Evolutionary conservation across 2,797 vertebrate species (phyloP), one percentile per base, ranked within the genome.

Genomic region (Setipinna tenuifilis): DNA sequence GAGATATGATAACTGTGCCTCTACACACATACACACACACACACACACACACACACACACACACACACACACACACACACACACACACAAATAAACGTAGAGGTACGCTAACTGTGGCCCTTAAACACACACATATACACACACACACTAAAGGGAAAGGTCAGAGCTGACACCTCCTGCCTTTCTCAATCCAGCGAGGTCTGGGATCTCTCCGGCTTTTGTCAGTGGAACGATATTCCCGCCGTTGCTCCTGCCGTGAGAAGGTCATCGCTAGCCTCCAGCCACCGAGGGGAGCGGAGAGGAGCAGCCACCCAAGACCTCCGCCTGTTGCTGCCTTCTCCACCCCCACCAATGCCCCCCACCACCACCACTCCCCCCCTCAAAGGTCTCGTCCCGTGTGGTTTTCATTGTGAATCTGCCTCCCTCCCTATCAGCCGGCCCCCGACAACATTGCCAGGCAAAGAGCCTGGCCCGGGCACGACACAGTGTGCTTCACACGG

Each of bases 201-300:
- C 88, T 75, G 23, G 44, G 86, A 86, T 89, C 83, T 68, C 87
- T 87, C 83, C 41, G 10, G 57, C 81, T 81, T 87, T 87, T 89
- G 91, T 88, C 78, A 85, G 85, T 54, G 85, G 85, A 88, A 85
- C 71, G 84, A 89, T 89, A 90, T 88, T 90, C 91, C 89, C 89
- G 65, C 41, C 46, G 81, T 17, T 75, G 83, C 87, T 88, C 85
- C 83, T 1, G 85, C 90, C 28, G 85, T 50, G 89, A 92, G 90
- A 92, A 92, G 90, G 91, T 92, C 92, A 92, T 84, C 86, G 28
- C 85, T 89, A 86, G 90, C 91, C 89, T 85, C 85, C 86, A 92
- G 92, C 89, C 85, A 17, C 68, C 25, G 57, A 65, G 65, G 6
- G 65, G 28, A 35, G 71, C 5, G 87, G 85, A 86, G 87, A 85